Evolutionary conservation across 2,888 invertebrate genomes (phyloP).

Genomic region (Autographa gamma): DNA sequence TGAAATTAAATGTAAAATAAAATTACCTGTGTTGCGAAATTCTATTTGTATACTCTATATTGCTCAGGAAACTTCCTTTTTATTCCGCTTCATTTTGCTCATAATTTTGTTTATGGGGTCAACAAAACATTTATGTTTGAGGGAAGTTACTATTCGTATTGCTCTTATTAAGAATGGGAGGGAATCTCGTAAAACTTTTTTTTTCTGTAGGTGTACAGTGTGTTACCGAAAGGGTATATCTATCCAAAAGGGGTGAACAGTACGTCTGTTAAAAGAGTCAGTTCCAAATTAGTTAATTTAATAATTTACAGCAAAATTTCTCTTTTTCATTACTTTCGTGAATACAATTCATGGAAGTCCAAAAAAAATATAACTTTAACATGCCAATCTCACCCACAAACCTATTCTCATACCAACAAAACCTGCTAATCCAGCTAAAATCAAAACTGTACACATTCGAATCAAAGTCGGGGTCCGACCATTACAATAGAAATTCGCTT

Average conservation of each 20-base stretch:
- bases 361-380: no score
- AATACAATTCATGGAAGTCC: no score
- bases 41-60: conserved; percentile 16
- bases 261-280: no score
- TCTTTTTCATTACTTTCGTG: no score
- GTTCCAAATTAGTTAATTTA: no score
- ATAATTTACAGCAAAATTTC: no score
- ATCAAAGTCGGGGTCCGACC: conserved; percentile 10
- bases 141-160: not conserved
- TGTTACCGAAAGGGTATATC: no score
- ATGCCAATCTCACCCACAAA: no score
- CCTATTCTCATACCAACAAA: not conserved
- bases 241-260: no score
- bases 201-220: no score
- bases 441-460: not conserved
- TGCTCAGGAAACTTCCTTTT: not conserved
- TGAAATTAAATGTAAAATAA: conserved; percentile 19
- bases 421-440: not conserved
- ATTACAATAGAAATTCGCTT: not conserved
- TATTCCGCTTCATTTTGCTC: not conserved
- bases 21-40: conserved; percentile 3
- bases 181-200: no score
- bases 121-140: not conserved
- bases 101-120: not conserved
- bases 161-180: not conserved